Evolutionary conservation across 2,113 vertebrate genomes (phyloP).

Genomic region (Chionomys nivalis): DNA sequence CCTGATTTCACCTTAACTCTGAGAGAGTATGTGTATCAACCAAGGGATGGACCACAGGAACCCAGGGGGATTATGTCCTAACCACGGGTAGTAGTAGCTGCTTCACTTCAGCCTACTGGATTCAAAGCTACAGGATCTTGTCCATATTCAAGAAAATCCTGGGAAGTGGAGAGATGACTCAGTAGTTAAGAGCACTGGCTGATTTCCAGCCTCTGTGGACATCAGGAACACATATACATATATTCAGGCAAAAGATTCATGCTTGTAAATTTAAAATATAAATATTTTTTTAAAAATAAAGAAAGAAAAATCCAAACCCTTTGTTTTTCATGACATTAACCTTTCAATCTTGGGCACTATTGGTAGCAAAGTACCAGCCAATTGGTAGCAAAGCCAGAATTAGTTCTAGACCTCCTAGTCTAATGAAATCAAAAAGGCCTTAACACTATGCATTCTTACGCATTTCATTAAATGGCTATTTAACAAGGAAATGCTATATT

Average conservation of each 20-base stretch:
- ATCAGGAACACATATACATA: neutral
- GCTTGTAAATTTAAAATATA: neutral
- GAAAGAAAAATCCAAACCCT: neutral
- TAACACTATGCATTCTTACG: neutral
- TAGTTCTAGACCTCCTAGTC: neutral
- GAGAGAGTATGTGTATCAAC: neutral
- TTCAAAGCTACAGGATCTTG: neutral
- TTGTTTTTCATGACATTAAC: neutral
- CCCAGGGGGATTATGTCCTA: neutral
- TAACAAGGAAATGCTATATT: constrained; percentile 13
- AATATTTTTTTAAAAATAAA: neutral
- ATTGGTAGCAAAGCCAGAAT: neutral
- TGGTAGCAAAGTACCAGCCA: neutral
- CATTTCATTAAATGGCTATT: constrained; percentile 41
- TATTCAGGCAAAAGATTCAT: neutral
- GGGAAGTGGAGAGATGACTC: neutral
- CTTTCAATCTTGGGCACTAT: neutral
- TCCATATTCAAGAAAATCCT: neutral
- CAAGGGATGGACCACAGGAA: neutral
- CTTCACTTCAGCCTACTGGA: neutral
- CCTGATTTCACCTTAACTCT: constrained; percentile 43
- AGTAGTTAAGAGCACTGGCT: neutral
- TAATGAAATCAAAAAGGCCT: neutral
- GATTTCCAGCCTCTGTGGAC: neutral
- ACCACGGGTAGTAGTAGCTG: neutral